Evolutionary conservation across 2,113 vertebrate species (phyloP), one percentile per base, ranked within the genome.

Genomic region (Tenebrosternarchus preto): DNA sequence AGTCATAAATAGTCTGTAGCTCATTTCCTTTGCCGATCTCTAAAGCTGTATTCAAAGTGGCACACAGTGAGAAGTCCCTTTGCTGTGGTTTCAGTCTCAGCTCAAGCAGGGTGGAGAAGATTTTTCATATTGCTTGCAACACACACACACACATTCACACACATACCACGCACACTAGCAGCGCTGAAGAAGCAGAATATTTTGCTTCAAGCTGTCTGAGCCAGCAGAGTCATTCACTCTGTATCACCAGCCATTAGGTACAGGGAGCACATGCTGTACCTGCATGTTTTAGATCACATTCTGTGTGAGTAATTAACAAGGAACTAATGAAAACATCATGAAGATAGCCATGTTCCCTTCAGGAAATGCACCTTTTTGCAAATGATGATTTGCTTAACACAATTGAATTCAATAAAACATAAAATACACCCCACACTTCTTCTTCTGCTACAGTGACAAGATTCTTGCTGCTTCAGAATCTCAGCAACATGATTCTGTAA

Each of bases 31-130:
- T 22, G 31, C n/a, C n/a, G 46, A 19, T 33, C 27, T 29, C 66
- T 16, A 77, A 67, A 31, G 29, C 67, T 60, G 7, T 29, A 59
- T 11, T 19, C 25, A 5, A 17, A 15, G 67, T 9, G 33, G 1
- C 50, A 59, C 16, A 24, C 24, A 39, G 50, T 33, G 22, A 39
- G 33, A 57, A 59, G 53, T 43, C 53, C 33, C 53, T 69, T 25
- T 25, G 22, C 53, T 27, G 64, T n/a, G 33, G 20, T 16, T 46
- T 33, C 27, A 36, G 61, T 53, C 17, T 77, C 19, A 25, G 75
- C 43, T 67, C 33, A 76, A n/a, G 74, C 74, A 64, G 24, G 27
- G 17, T 50, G 31, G 9, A 56, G 46, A 55, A 56, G 63, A 68
- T 68, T 46, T 55, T 12, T 67, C 15, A n/a, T 46, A 46, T 3